These are phyloP conservation scores for Menura novaehollandiae DNA, from an alignment of 2,113 vertebrate genomes.

Conservation along the genomic window DNA sequence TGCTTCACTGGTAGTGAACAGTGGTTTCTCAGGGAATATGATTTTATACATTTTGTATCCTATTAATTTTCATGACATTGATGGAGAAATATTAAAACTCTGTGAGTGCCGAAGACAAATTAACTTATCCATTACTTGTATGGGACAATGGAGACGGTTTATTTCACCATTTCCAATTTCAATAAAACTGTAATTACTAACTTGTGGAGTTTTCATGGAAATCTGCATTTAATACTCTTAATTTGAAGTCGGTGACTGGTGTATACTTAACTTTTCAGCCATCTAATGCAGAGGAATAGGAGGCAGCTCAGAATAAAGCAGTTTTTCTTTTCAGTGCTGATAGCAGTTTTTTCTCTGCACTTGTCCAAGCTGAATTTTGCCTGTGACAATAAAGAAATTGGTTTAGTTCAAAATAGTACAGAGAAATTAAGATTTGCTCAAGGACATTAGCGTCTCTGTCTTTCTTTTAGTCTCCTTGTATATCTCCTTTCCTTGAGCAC, in stretches of 20 bases:
- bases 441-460: background rate
- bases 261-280: conserved; percentile 52
- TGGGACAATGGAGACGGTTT: conserved; percentile 70
- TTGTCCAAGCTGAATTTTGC: conserved; percentile 41
- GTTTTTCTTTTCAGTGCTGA: background rate
- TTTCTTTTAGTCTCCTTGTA: background rate
- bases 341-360: background rate
- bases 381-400: conserved; percentile 19
- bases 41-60: conserved; percentile 75
- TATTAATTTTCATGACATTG: conserved; percentile 80
- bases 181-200: conserved; percentile 74
- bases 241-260: conserved; percentile 67
- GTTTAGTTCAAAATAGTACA: conserved; percentile 28
- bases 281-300: background rate
- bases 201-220: conserved; percentile 68
- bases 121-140: conserved; percentile 78
- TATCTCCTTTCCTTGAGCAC: background rate
- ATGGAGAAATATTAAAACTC: conserved; percentile 74
- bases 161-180: conserved; percentile 69
- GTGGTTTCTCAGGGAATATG: conserved; percentile 57
- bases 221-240: conserved; percentile 70
- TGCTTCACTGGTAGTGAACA: conserved; percentile 63
- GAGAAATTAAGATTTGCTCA: conserved; percentile 47
- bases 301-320: conserved; percentile 36
- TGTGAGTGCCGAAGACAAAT: conserved; percentile 75